phyloP scores from a whole-genome alignment of 2,113 vertebrate genomes.

The Tyrannus savana region DNA sequence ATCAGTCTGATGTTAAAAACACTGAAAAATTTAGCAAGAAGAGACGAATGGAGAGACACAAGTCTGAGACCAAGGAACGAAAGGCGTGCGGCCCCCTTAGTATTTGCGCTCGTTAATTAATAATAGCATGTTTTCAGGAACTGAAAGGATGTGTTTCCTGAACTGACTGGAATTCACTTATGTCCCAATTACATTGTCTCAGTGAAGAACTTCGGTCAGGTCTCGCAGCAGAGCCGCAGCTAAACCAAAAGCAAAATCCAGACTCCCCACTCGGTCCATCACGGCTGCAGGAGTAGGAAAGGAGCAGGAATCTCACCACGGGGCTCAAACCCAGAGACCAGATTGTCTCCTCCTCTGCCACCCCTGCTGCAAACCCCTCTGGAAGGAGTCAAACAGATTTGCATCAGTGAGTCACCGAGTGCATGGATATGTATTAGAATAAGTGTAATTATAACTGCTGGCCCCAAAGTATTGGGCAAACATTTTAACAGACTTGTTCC shows the following conservation, averaged over 20 bases:
- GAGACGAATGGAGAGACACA: slow-evolving; percentile 92
- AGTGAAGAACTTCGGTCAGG: slow-evolving; percentile 42
- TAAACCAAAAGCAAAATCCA: slow-evolving; percentile 25
- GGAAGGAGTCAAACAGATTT: slow-evolving; percentile 30
- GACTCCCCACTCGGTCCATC: background rate
- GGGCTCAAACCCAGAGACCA: background rate
- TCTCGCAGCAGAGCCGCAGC: background rate
- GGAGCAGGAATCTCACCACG: background rate
- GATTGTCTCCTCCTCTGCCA: background rate
- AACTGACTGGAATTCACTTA: slow-evolving; percentile 82
- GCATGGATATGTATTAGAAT: background rate
- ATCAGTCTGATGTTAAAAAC: slow-evolving; percentile 95
- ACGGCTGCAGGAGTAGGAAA: background rate
- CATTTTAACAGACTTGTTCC: slow-evolving; percentile 35
- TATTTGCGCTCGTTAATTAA: slow-evolving; percentile 91
- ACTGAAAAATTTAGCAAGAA: slow-evolving; percentile 97
- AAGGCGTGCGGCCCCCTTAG: slow-evolving; percentile 77
- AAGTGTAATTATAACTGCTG: slow-evolving; percentile 17
- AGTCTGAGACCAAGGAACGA: slow-evolving; percentile 90
- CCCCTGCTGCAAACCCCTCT: background rate
- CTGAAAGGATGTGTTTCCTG: slow-evolving; percentile 78
- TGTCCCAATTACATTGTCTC: slow-evolving; percentile 81
- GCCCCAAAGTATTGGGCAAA: slow-evolving; percentile 26
- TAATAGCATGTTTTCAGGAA: slow-evolving; percentile 90
- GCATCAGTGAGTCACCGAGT: slow-evolving; percentile 17